Evolutionary conservation across 1,140 invertebrate genomes (phyloP), one percentile per base, ranked within the genome.

Genomic region (Dryas iulia): DNA sequence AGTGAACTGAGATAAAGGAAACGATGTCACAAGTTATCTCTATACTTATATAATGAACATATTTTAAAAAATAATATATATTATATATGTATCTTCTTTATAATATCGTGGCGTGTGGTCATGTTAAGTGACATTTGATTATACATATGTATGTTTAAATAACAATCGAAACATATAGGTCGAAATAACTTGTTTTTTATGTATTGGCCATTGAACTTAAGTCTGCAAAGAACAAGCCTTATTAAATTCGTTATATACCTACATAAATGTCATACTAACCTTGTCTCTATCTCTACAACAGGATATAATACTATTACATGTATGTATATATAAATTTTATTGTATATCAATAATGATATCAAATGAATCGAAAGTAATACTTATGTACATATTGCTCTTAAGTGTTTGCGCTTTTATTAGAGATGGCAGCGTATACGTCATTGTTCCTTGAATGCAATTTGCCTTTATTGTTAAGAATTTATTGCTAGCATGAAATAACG

Each of bases 181-280:
- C 39, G 54, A 28, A 66, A 30, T 14, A 54, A 66, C 65, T 60
- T 18, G 65, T 35, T 33, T 23, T 30, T 31, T 23, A 24, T 39
- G n/a, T 21, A 59, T 31, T 66, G 64, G 57, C 21, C 57, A 31
- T 31, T 66, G 64, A 66, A 66, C 64, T 33, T 28, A 59, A 10
- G n/a, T 8, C 28, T 18, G 28, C n/a, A 58, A 52, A 39, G n/a
- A n/a, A 39, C 35, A 6, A 8, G 35, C 18, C n/a, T 39, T 57
- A 10, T 60, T 60, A 39, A 35, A 35, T 39, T 7, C 8, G 30
- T 23, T 35, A 14, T 14, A 35, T 47, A 47, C 8, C 6, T 47
- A 21, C 10, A 47, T 47, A 47, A 47, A 47, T 47, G 39, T 47
- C 39, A 47, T 47, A 47, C 39, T 47, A 18, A 47, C 39, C 39